A percentile compares a stretch with the other conserved stretches of the same genome.
These are phyloP conservation scores for Gastrophysa polygoni DNA, from an alignment of 2,888 invertebrate genomes.

Conservation along the genomic window DNA sequence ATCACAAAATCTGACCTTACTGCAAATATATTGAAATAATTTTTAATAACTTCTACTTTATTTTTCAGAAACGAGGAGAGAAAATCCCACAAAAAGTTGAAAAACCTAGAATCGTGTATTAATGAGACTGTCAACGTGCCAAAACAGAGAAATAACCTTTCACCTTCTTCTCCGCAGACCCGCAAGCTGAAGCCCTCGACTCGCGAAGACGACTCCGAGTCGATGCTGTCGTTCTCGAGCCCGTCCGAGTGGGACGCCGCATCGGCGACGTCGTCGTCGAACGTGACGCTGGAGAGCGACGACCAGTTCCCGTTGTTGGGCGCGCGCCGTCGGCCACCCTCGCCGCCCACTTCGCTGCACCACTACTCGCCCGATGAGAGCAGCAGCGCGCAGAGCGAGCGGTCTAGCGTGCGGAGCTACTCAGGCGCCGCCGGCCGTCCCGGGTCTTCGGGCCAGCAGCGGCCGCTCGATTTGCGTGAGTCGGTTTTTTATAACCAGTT, in stretches of 20 bases:
- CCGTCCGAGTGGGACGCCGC: conserved; percentile 32
- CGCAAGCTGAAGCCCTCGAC: conserved; percentile 8
- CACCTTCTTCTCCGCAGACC: neutral
- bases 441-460: conserved; percentile 24
- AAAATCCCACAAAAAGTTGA: too few species aligned
- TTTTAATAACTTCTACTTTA: too few species aligned
- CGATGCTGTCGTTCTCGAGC: conserved; percentile 28
- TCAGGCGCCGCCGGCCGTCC: conserved; percentile 26
- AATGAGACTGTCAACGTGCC: too few species aligned
- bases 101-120: too few species aligned
- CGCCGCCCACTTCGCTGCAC: conserved; percentile 14
- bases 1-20: too few species aligned
- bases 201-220: conserved; percentile 25
- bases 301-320: conserved; percentile 16
- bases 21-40: too few species aligned
- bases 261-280: conserved; percentile 19
- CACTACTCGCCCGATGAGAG: conserved; percentile 22
- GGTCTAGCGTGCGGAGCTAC: conserved; percentile 20
- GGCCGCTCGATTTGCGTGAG: conserved; percentile 33
- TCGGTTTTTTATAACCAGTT: too few species aligned
- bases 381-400: neutral
- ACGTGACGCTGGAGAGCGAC: conserved; percentile 2
- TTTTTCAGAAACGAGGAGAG: too few species aligned
- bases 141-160: too few species aligned
- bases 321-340: neutral